A percentile compares a stretch with the other conserved stretches of the same genome.
These are phyloP conservation scores for Astatoreochromis straeleni DNA, from an alignment of 2,113 vertebrate genomes.

Conservation along the genomic window DNA sequence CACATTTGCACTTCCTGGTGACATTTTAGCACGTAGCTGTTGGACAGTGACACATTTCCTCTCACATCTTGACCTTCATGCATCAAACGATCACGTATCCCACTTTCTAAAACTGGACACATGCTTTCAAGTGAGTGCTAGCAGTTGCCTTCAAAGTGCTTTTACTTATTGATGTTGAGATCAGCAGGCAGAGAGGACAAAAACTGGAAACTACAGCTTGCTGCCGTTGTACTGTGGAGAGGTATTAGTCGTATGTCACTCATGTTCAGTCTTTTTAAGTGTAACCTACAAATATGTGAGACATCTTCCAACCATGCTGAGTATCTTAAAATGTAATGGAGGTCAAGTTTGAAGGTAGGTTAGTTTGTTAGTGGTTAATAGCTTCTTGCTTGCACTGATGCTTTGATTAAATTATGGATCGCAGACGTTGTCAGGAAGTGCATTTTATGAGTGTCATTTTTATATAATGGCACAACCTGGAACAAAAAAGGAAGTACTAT, in stretches of 20 bases:
- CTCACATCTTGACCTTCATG: constrained; percentile 21
- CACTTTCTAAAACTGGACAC: neutral
- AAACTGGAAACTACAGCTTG: neutral
- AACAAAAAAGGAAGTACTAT: neutral
- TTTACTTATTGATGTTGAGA: constrained; percentile 46
- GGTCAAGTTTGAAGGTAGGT: neutral
- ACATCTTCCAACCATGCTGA: neutral
- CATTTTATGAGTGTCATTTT: neutral
- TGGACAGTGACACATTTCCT: constrained; percentile 10
- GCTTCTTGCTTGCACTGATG: neutral
- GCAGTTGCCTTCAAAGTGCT: constrained; percentile 21
- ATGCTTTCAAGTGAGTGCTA: constrained; percentile 18
- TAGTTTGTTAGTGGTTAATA: neutral
- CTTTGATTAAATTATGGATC: neutral
- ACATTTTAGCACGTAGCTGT: constrained; percentile 1
- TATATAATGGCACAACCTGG: neutral
- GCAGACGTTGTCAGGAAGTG: neutral
- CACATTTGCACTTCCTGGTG: neutral
- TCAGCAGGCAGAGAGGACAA: neutral
- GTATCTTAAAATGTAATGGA: neutral
- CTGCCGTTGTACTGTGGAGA: neutral
- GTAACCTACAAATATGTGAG: neutral
- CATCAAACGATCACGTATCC: constrained; percentile 10
- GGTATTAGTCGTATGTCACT: neutral
- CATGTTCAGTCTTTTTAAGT: neutral